Base-by-base conservation (phyloP, 1,140 invertebrate genomes). In the Zophobas morio region DNA sequence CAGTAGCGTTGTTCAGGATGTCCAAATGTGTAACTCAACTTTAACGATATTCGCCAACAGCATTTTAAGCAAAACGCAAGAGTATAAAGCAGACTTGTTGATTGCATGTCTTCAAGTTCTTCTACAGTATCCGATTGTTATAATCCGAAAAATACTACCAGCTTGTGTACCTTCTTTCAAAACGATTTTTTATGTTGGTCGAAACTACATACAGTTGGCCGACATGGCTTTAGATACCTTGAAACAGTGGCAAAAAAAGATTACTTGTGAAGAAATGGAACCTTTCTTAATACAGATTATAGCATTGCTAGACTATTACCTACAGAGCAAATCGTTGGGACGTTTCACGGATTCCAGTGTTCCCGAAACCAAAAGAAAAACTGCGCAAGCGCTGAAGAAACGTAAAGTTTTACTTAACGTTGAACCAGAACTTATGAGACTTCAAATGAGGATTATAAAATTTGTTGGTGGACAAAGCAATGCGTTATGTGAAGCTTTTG, bases 161-260 rank as follows among this genome's bases (percentile, higher is more conserved):
- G 80, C 85, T 40, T 84, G 89, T 6, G 84, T 88, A 70, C 85
- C 88, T 75, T 86, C 88, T 56, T 89, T 93, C 75, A 88, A 91
- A 84, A 88, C 90, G 53, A 84, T 87, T 20, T 88, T 90, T 40
- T 82, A 83, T 0, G 81, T 93, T 53, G 93, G 93, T 34, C 82
- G 90, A 40, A 91, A 88, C 82, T 90, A 92, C 83, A 87, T 92
- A 20, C 87, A 89, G 20, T 80, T 95, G 20, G 92, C 92, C 1
- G 83, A 85, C 36, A 81, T 85, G 71, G 89, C 88, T 1, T 77
- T 94, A 20, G 84, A 85, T 75, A 87, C 91, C 1, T 84, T 94
- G 36, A 89, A 93, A 79, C 85, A 84, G 1, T 93, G 92, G 91
- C 85, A 84, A 60, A 37, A 84, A 74, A 63, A 82, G 42, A 82